Evolutionary conservation across 2,113 vertebrate genomes (phyloP).

Genomic region (Rynchops niger): DNA sequence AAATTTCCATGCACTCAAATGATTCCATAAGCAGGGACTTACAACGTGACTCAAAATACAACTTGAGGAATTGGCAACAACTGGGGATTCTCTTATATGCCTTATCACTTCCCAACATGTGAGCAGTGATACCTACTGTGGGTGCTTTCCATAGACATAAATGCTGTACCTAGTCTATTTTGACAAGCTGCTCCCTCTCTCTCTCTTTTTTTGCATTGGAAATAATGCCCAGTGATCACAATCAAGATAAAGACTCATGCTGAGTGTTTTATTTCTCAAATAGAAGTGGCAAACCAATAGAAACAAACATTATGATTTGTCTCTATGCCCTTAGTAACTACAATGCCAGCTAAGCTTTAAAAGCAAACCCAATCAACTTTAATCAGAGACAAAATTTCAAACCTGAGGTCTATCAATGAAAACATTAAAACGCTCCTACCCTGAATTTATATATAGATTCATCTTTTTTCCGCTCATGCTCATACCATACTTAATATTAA

Average conservation of each 20-base stretch:
- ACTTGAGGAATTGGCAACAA: neutral
- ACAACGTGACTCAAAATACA: neutral
- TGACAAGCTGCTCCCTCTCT: neutral
- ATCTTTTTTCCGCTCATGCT: neutral
- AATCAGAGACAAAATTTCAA: neutral
- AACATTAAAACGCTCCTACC: neutral
- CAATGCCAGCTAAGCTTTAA: neutral
- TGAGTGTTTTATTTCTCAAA: neutral
- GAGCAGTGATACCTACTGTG: neutral
- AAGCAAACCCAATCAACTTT: neutral
- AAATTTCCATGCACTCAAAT: neutral
- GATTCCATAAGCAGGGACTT: neutral
- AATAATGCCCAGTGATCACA: neutral
- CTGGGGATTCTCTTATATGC: accelerated
- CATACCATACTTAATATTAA: neutral
- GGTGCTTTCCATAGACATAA: neutral
- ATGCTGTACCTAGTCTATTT: neutral
- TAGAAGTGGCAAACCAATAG: neutral
- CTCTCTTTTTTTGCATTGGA: neutral
- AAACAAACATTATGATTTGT: neutral
- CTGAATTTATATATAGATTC: neutral
- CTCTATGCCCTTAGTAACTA: neutral
- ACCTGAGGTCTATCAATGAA: neutral
- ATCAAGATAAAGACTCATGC: neutral
- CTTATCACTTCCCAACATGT: neutral